These are phyloP conservation scores for Hydractinia symbiolongicarpus DNA, from an alignment of 30 jellyfish, hydroid and myxozoan species.

Conservation along the genomic window DNA sequence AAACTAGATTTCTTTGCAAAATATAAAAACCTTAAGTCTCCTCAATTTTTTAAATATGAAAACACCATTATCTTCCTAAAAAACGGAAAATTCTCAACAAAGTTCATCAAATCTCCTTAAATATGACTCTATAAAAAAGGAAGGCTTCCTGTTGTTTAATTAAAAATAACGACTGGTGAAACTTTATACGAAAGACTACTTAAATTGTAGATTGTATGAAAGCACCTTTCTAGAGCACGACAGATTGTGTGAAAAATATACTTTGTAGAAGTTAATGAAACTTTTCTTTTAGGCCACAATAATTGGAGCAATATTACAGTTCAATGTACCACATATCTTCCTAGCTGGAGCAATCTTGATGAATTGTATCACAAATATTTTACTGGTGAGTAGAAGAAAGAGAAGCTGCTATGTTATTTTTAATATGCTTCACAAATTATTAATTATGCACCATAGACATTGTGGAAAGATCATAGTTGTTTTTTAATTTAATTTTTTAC, in stretches of 20 bases:
- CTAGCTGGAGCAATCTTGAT: slow-evolving; percentile 68
- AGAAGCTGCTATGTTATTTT: not conserved
- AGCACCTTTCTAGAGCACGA: too few relatives aligned
- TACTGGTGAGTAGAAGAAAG: slow-evolving; percentile 50
- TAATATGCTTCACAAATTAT: not conserved
- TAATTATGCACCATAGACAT: too few relatives aligned
- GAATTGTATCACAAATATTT: slow-evolving; percentile 68
- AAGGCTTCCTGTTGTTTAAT: too few relatives aligned
- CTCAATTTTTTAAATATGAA: too few relatives aligned
- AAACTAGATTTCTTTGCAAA: not conserved
- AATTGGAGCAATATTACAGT: slow-evolving; percentile 68
- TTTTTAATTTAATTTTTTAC: too few relatives aligned
- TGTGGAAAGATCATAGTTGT: too few relatives aligned
- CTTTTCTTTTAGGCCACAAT: slow-evolving; percentile 58
- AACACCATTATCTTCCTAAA: too few relatives aligned
- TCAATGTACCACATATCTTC: slow-evolving; percentile 61
- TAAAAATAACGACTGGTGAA: not conserved
- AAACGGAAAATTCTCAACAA: too few relatives aligned
- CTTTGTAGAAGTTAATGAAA: not conserved
- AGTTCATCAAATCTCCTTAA: not conserved
- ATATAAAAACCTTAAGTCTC: too few relatives aligned
- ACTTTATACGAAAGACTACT: not conserved
- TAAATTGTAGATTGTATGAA: too few relatives aligned
- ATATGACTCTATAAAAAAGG: not conserved
- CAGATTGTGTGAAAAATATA: not conserved